A percentile compares a stretch with the other conserved stretches of the same genome.
Conservation (phyloP, 2,888 invertebrate species). For the Microctonus hyperodae region DNA sequence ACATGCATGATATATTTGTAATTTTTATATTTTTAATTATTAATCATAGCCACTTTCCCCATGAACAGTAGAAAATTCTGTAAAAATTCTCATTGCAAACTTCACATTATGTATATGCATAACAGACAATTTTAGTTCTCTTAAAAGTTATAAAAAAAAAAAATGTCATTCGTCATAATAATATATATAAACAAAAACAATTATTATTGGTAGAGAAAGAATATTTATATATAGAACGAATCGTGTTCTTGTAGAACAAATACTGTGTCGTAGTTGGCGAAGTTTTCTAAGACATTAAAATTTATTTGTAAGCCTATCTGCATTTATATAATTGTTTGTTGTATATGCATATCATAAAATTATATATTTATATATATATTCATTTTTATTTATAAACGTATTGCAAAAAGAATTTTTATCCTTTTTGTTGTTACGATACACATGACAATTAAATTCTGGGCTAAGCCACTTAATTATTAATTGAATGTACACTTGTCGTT, state of each 20-base stretch:
- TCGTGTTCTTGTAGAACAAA: constrained; percentile 49
- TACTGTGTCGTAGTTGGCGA: constrained; percentile 62
- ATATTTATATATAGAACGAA: constrained; percentile 20
- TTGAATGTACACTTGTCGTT: constrained; percentile 54
- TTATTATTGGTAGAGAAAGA: constrained; percentile 6
- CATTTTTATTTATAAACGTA: constrained; percentile 53
- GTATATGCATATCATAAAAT: constrained; percentile 42
- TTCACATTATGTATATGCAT: neutral
- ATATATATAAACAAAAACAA: constrained; percentile 3
- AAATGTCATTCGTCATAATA: neutral
- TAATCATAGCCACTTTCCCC: constrained; percentile 29
- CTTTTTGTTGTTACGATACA: constrained; percentile 20
- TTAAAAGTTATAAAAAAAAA: neutral
- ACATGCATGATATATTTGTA: neutral
- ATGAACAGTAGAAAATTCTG: constrained; percentile 24
- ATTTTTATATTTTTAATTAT: constrained; percentile 5
- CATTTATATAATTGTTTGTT: constrained; percentile 16
- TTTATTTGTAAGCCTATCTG: constrained; percentile 26
- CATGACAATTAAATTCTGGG: constrained; percentile 6
- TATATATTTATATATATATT: constrained; percentile 41
- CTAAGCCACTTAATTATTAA: constrained; percentile 36
- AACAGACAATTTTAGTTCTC: neutral
- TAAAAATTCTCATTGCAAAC: constrained; percentile 16
- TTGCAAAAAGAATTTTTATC: constrained; percentile 49
- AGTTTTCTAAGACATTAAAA: constrained; percentile 51